Evolutionary conservation across 2,113 vertebrate species (phyloP), one percentile per base, ranked within the genome.

Genomic region (Oreocharis arfaki): DNA sequence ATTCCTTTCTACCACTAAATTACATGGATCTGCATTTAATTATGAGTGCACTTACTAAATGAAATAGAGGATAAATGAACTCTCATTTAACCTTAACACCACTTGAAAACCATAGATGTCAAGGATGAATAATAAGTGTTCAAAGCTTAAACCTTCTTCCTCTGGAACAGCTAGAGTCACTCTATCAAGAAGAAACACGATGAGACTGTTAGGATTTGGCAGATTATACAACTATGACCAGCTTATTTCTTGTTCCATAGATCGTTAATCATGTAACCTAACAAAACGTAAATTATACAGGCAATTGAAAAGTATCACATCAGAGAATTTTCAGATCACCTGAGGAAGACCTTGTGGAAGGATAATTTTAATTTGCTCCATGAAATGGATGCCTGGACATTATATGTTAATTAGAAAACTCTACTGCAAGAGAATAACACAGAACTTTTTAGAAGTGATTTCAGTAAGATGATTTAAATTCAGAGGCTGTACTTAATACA

Each of bases 1-100:
- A 91, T 93, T 96, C 96, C 61, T 95, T 53, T 90, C 71, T 95
- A 84, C 24, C 74, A 78, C 70, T 89, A 94, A 95, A 96, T 97
- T 93, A 92, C 55, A 91, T 63, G 47, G 67, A 84, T 93, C 69
- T 90, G 70, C 53, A 88, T 49, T 96, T 97, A 95, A 97, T 96
- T 96, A 93, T 57, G 64, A 73, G 35, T 84, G 16, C 56, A 93
- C 85, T 88, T 94, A 86, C 46, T 91, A 87, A 93, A 83, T 80
- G 50, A 93, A 97, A 93, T 82, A 47, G 53, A 87, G 53, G 67
- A 90, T 79, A 95, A 96, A 93, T 96, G 75, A 70, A 65, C 76
- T 94, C 89, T 79, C 49, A 82, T 92, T 95, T 97, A 97, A 96
- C 91, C 86, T 93, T 46, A 75, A 13, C 46, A 55, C n/a, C 4